Base-by-base conservation (phyloP, 1,140 invertebrate species). In the Lepidostoma basale region DNA sequence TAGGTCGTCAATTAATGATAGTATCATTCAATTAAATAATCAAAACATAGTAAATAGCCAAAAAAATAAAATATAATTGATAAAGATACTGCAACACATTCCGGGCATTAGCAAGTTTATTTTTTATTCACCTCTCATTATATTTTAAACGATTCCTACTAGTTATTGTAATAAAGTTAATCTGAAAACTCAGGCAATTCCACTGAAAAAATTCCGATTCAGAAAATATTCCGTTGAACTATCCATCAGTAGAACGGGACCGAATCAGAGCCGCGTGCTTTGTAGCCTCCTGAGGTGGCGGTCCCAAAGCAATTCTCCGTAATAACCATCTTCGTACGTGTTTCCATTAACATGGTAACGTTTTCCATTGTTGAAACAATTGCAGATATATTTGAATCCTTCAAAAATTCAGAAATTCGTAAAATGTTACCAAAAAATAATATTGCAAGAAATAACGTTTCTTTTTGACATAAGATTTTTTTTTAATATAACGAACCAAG, bases 281-380 rank as follows among this genome's bases (percentile, higher is more conserved):
- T n/a, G 64, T 28, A 49, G 42, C 40, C 25, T 25, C 20, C 23
- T 1, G 23, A 54, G 18, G 25, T n/a, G n/a, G 2, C 5, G 40
- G 62, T 69, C 68, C 54, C 68, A 44, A 26, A 65, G 62, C 68
- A 64, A 69, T 69, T 63, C 40, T 44, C 22, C 30, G 62, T 65
- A 64, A 65, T 69, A 62, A 59, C 49, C 54, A 20, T 16, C 49
- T 54, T 22, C 22, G 68, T 25, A 69, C 68, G 68, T 69, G 68
- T 54, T 65, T 54, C 62, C 62, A 69, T 69, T 68, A 68, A 62
- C 30, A 20, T 16, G n/a, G 26, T 16, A 54, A 28, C 49, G 33
- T 54, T 30, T 28, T 28, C 49, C 49, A 14, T 54, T 54, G 49
- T 54, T 54, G 25, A 28, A 16, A 54, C 10, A 54, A 16, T 28